These are phyloP conservation scores for Anolis sagrei DNA, from an alignment of 2,113 vertebrate genomes.

Conservation along the genomic window DNA sequence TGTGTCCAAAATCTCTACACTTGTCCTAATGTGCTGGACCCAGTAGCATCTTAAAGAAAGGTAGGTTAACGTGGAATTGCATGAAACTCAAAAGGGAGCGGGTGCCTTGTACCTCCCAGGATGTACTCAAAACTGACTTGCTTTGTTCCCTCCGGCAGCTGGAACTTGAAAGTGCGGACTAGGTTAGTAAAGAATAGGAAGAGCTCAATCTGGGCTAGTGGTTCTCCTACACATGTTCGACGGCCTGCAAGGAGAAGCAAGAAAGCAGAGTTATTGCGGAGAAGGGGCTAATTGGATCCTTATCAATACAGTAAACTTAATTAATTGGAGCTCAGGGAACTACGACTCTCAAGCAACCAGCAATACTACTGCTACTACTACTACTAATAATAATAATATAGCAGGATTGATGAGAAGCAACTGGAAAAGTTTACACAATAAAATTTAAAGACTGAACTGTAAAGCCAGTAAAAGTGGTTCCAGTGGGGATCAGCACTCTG, in stretches of 20 bases:
- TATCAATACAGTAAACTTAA: too few relatives aligned
- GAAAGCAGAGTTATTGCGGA: not conserved
- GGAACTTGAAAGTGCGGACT: constrained; percentile 66
- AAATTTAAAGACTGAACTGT: too few relatives aligned
- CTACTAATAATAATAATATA: too few relatives aligned
- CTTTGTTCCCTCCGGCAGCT: constrained; percentile 48
- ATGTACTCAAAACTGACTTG: constrained; percentile 46
- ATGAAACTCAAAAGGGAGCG: constrained; percentile 62
- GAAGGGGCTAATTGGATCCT: too few relatives aligned
- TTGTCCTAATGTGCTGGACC: not conserved
- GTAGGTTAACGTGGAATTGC: constrained; percentile 38
- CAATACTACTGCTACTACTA: too few relatives aligned
- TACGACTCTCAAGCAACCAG: too few relatives aligned
- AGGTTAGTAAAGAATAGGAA: constrained; percentile 71
- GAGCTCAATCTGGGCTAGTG: constrained; percentile 68
- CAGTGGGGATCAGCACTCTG: too few relatives aligned
- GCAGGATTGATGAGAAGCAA: too few relatives aligned
- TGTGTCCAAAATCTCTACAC: not conserved
- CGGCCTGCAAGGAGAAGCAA: constrained; percentile 57
- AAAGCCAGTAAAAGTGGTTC: too few relatives aligned
- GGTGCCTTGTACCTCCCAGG: constrained; percentile 59
- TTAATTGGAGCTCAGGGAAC: too few relatives aligned
- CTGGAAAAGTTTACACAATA: too few relatives aligned
- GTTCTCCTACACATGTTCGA: constrained; percentile 61
- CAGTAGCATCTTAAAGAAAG: not conserved